Percentiles rank a stretch among this genome's conserved stretches.
phyloP scores from a whole-genome alignment of 1,140 invertebrate species.

The Tetranychus urticae region DNA sequence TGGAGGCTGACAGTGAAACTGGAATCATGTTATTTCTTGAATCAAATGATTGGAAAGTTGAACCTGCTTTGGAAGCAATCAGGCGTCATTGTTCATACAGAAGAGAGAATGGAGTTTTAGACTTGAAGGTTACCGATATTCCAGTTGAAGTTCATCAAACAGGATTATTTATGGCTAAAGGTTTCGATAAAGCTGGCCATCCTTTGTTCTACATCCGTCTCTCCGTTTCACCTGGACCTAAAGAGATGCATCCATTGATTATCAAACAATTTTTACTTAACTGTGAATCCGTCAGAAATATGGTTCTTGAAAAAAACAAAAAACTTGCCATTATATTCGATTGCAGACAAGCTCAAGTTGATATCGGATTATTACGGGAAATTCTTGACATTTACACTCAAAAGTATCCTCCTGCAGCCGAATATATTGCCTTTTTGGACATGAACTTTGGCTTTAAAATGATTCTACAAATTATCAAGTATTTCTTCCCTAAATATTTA shows the following conservation, averaged over 20 bases:
- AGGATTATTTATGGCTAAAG: neutral
- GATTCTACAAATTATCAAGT: neutral
- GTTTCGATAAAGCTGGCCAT: neutral
- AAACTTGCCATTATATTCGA: neutral
- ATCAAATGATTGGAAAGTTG: neutral
- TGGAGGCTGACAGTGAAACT: too few relatives aligned
- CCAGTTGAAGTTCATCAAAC: neutral
- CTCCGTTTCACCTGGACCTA: neutral
- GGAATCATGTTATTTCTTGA: neutral
- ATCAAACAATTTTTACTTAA: neutral
- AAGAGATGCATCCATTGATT: neutral
- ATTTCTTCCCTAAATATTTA: neutral
- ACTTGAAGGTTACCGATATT: neutral
- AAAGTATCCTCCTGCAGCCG: neutral
- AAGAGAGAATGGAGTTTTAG: neutral
- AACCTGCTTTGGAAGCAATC: neutral
- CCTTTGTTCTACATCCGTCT: neutral
- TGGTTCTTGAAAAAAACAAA: neutral
- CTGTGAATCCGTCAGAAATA: neutral
- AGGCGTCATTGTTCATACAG: neutral
- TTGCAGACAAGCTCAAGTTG: neutral
- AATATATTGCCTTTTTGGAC: neutral
- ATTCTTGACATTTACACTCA: neutral
- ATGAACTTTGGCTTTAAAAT: neutral
- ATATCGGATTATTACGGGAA: neutral